phyloP scores from a whole-genome alignment of 2,797 vertebrate genomes.

The Coendou prehensilis region DNA sequence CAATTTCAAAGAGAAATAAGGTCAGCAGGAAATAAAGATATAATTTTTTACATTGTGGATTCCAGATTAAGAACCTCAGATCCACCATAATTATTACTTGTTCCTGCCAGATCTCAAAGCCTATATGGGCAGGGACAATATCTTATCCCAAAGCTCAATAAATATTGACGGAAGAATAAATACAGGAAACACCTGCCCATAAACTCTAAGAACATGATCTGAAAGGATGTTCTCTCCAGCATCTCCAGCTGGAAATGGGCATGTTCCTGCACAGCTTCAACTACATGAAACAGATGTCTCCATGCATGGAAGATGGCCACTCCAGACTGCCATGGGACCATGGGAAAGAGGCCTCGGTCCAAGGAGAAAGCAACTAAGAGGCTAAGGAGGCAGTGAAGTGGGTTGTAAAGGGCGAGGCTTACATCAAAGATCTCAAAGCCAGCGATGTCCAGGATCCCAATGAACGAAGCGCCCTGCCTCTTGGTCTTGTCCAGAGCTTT shows the following conservation, averaged over 20 bases:
- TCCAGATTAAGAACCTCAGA: neutral
- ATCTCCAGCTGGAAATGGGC: neutral
- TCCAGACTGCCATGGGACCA: accelerated
- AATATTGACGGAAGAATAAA: neutral
- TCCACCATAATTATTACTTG: neutral
- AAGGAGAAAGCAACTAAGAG: accelerated
- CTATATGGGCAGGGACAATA: neutral
- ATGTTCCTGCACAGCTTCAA: neutral
- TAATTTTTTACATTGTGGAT: neutral
- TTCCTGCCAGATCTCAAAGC: neutral
- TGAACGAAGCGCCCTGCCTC: slow-evolving; percentile 98
- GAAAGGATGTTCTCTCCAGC: neutral
- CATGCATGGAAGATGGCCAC: accelerated
- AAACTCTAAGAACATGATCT: neutral
- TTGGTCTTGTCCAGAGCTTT: slow-evolving; percentile 98
- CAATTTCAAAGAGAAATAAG: neutral
- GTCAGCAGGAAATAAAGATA: neutral
- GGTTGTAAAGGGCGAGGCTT: neutral
- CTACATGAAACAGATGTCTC: too few relatives aligned
- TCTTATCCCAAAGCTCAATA: neutral
- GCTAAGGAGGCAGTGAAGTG: accelerated
- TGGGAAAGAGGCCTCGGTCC: accelerated
- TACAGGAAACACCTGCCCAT: neutral
- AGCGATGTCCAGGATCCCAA: slow-evolving; percentile 98
- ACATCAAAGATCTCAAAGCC: slow-evolving; percentile 99